Conservation (phyloP, 1,140 invertebrate species). For the Delia radicum region DNA sequence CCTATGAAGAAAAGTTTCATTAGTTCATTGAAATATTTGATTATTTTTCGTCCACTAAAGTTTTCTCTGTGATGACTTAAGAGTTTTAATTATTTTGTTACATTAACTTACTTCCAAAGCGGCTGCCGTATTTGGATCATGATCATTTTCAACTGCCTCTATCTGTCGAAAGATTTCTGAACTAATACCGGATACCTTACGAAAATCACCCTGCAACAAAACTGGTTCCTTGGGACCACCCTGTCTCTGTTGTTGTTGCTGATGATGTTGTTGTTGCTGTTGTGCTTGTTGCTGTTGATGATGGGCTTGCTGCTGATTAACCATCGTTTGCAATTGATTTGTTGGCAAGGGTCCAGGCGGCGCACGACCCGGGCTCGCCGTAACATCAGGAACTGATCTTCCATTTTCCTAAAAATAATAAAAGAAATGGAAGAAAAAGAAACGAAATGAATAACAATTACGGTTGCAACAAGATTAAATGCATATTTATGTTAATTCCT, state of each 20-base stretch:
- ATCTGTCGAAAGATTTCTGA: conserved; percentile 95
- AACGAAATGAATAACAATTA: no score
- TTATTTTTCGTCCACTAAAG: no score
- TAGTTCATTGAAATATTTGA: no score
- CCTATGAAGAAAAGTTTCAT: no score
- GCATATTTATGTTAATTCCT: background rate
- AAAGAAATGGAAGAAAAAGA: conserved; percentile 22
- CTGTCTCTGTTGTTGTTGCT: conserved; percentile 38
- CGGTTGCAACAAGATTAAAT: background rate
- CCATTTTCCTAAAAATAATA: conserved; percentile 72
- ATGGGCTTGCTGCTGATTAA: conserved; percentile 48
- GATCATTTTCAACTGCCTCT: conserved; percentile 92
- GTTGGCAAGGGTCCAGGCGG: conserved; percentile 65
- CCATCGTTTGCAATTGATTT: conserved; percentile 57
- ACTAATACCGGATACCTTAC: conserved; percentile 87
- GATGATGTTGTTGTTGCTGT: conserved; percentile 54
- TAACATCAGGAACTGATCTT: conserved; percentile 82
- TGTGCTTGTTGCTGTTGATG: conserved; percentile 62
- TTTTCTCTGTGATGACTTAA: no score
- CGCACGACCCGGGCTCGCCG: conserved; percentile 83
- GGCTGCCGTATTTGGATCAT: conserved; percentile 86
- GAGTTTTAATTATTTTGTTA: no score
- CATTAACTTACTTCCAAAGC: conserved; percentile 76
- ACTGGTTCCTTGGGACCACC: conserved; percentile 75
- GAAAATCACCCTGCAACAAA: conserved; percentile 90